Conservation (phyloP, 2,113 vertebrate genomes). For the Craseonycteris thonglongyai region DNA sequence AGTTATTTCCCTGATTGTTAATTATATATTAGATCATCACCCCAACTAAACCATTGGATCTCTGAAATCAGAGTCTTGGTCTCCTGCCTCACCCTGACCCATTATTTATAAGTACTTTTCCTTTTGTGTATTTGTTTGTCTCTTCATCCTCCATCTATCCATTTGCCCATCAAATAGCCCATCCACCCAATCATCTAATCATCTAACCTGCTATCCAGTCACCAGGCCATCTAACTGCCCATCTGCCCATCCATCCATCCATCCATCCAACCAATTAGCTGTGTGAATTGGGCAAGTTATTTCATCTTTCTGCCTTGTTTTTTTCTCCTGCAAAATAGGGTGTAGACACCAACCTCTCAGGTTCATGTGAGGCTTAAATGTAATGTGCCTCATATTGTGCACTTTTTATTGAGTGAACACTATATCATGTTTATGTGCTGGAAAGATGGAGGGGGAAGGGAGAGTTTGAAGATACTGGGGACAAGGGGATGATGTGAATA, state of each 20-base stretch:
- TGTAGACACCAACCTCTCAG: not conserved
- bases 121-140: not conserved
- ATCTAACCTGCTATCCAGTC: not conserved
- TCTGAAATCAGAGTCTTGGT: not conserved
- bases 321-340: not conserved
- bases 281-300: not conserved
- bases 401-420: not conserved
- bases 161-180: not conserved
- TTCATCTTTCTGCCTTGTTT: not conserved
- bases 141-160: not conserved
- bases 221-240: not conserved
- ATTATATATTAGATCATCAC: not conserved
- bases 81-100: not conserved
- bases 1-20: not conserved
- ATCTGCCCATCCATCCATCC: not conserved
- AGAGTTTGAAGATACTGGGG: not conserved
- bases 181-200: not conserved
- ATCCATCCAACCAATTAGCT: not conserved
- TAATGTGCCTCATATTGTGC: not conserved
- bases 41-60: not conserved
- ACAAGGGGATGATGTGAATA: not conserved
- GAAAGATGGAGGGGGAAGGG: not conserved
- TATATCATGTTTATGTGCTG: not conserved
- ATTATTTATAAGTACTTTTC: not conserved
- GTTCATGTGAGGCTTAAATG: not conserved